Base-by-base conservation (phyloP, 1,140 invertebrate genomes). In the Venturia canescens region DNA sequence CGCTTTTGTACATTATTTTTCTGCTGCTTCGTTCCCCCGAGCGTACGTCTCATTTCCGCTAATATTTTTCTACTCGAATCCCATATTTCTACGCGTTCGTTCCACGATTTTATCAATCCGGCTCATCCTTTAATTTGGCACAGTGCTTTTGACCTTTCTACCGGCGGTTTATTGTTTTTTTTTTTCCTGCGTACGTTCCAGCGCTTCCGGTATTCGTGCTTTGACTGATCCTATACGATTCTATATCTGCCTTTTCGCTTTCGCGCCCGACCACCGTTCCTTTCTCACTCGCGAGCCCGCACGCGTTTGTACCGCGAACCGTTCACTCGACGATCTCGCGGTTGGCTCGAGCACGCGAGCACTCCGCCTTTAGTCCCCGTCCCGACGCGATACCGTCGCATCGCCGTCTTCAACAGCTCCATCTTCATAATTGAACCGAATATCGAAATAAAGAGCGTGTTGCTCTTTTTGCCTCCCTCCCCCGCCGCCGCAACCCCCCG, bases 381-480 rank as follows among this genome's bases (percentile, higher is more conserved):
- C 71, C 50, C 67, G 83, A 79, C 82, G 82, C 78, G 82, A 84
- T 81, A 67, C 66, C 80, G 67, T 80, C 80, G 57, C 69, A 80
- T 69, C 69, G 60, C 53, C 67, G 23, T 82, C 29, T 44, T 48
- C 69, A 23, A 57, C 67, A 63, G 48, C 38, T 79, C 48, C 50
- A 60, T 60, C 23, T 26, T 44, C 76, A 31, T 13, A 34, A 27
- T 53, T 21, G 50, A 18, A 53, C 38, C 60, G 76, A 78, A 27
- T 78, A 66, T 67, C 76, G 38, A 67, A 38, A 66, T 38, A 11
- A n/a, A n/a, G n/a, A 44, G 38, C 38, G 38, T 1, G 38, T 44
- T 34, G 3, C n/a, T n/a, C n/a, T n/a, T 4, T 63, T 63, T 31
- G 50, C 26, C 66, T 5, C 53, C 16, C 53, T 57, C 18, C 53